Evolutionary conservation across 2,113 vertebrate species (phyloP).

Genomic region (Clarias magur): DNA sequence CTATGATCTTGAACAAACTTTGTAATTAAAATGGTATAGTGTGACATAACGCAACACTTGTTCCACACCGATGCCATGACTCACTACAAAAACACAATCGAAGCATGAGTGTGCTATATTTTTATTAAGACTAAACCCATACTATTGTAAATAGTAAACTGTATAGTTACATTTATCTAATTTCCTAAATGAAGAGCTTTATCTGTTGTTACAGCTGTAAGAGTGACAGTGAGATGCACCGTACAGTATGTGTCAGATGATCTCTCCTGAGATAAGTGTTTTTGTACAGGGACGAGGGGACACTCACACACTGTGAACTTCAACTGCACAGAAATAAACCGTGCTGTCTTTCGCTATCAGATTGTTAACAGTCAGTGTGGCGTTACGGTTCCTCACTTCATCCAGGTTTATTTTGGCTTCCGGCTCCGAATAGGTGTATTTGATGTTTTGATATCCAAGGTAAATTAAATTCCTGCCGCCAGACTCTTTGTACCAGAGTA

Average conservation of each 20-base stretch:
- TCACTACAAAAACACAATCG: too few species aligned
- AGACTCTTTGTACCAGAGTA: slow-evolving; percentile 63
- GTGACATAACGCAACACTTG: too few species aligned
- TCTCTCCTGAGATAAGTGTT: slow-evolving; percentile 2
- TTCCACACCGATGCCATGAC: too few species aligned
- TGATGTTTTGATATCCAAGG: slow-evolving; percentile 46
- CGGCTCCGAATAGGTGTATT: not conserved
- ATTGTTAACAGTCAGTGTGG: slow-evolving; percentile 16
- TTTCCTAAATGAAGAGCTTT: too few species aligned
- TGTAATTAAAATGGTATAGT: too few species aligned
- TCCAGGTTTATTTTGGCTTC: not conserved
- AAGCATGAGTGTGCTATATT: too few species aligned
- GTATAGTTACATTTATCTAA: too few species aligned
- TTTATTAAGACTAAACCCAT: too few species aligned
- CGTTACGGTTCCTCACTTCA: slow-evolving; percentile 11
- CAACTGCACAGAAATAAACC: slow-evolving; percentile 35
- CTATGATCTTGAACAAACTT: too few species aligned
- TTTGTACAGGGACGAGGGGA: slow-evolving; percentile 30
- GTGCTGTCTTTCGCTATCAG: slow-evolving; percentile 31
- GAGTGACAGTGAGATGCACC: too few species aligned
- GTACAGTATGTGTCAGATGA: not conserved
- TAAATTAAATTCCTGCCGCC: slow-evolving; percentile 41
- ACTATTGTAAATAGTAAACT: too few species aligned
- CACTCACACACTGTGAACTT: slow-evolving; percentile 16
- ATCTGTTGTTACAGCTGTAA: too few species aligned